A percentile compares a stretch with the other conserved stretches of the same genome.
Evolutionary conservation across 2,888 invertebrate genomes (phyloP).

Genomic region (Hermaeophaga mercurialis): DNA sequence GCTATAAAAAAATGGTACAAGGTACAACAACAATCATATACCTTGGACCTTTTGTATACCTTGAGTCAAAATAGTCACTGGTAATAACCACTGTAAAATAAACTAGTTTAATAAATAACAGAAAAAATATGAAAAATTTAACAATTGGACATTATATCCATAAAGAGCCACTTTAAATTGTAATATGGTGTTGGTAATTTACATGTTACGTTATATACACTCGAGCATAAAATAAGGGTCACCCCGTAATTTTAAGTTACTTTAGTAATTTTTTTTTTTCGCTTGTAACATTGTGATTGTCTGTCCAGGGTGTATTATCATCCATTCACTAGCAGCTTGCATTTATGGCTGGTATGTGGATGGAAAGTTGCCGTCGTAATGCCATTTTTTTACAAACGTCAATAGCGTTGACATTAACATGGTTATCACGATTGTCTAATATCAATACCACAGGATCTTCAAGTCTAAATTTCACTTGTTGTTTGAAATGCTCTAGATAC

Average conservation of each 20-base stretch:
- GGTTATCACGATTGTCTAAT: constrained; percentile 17
- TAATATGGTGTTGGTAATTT: not conserved
- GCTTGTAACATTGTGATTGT: constrained; percentile 32
- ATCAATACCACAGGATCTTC: constrained; percentile 12
- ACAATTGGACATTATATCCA: too few relatives aligned
- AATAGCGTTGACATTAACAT: constrained; percentile 4
- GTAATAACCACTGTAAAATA: not conserved
- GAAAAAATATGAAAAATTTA: too few relatives aligned
- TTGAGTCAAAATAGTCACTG: not conserved
- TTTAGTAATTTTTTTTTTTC: constrained; percentile 13
- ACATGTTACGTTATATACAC: not conserved
- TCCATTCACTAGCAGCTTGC: constrained; percentile 10
- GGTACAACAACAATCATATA: not conserved
- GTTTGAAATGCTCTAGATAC: constrained; percentile 28
- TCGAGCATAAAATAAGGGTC: not conserved
- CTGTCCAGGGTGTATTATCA: constrained; percentile 13
- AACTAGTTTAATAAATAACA: not conserved
- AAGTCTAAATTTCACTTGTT: constrained; percentile 35
- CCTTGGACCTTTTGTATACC: not conserved
- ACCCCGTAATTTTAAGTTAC: constrained; percentile 5
- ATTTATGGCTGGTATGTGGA: constrained; percentile 1
- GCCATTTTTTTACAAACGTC: not conserved
- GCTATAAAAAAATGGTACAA: not conserved
- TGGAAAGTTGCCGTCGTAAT: constrained; percentile 2
- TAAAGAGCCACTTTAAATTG: too few relatives aligned